Conservation (phyloP, 92 coral and sea anemone species). For the Epizoanthus fatuus region DNA sequence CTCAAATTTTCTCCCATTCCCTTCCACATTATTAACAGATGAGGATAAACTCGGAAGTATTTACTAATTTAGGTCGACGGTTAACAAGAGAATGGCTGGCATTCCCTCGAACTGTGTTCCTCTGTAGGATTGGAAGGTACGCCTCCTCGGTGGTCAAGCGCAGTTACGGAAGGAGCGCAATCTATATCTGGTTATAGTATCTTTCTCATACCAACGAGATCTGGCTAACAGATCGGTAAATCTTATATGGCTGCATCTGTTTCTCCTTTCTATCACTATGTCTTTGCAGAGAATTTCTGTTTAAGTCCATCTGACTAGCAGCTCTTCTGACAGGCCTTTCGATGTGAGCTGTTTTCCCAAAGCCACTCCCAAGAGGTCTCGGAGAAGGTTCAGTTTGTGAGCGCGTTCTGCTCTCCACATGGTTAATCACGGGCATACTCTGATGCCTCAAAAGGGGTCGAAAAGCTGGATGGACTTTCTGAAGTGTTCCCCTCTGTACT, state of each 20-base stretch:
- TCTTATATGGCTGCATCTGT: constrained; percentile 40
- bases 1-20: no score
- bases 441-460: constrained; percentile 28
- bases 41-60: no score
- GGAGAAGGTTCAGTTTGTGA: constrained; percentile 27
- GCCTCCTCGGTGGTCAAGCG: no score
- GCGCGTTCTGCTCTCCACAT: constrained; percentile 3
- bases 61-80: no score
- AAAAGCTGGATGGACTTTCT: constrained; percentile 1
- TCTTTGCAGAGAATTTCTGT: background rate
- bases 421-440: constrained; percentile 27
- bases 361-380: background rate
- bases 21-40: no score
- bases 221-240: constrained; percentile 34
- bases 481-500: background rate
- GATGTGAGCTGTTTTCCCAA: background rate
- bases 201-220: constrained; percentile 24
- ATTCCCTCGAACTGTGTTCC: no score
- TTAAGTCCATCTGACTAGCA: constrained; percentile 9
- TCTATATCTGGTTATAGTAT: no score
- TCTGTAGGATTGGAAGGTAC: no score
- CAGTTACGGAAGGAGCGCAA: no score
- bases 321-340: constrained; percentile 25
- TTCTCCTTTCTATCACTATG: background rate
- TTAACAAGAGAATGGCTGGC: no score